Percentiles rank a stretch among this genome's conserved stretches.
Conservation (phyloP, 2,888 invertebrate species). For the Harpagoxenus sublaevis region DNA sequence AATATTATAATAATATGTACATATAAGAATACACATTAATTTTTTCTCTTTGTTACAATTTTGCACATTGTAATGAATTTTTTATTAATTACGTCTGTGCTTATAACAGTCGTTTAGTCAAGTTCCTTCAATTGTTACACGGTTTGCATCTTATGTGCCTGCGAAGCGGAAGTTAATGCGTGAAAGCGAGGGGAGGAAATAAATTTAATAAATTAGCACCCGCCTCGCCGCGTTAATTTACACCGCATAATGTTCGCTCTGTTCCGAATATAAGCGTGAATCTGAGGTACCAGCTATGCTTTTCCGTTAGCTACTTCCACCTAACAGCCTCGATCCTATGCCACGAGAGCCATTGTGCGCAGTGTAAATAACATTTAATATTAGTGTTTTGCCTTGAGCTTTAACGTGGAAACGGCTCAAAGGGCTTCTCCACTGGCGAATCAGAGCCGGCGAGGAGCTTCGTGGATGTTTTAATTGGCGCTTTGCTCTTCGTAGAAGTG, state of each 20-base stretch:
- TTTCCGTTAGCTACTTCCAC: slow-evolving; percentile 33
- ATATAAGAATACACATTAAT: neutral
- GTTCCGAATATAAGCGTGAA: slow-evolving; percentile 10
- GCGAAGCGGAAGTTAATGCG: slow-evolving; percentile 25
- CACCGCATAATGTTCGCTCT: slow-evolving; percentile 32
- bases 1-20: neutral
- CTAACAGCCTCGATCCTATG: slow-evolving; percentile 14
- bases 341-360: slow-evolving; percentile 33
- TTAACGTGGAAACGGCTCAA: slow-evolving; percentile 28
- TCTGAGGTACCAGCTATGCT: slow-evolving; percentile 23
- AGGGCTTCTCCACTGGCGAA: slow-evolving; percentile 18
- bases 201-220: slow-evolving; percentile 51
- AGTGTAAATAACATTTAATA: slow-evolving; percentile 56
- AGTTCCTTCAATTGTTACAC: neutral
- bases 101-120: neutral
- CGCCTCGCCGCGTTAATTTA: slow-evolving; percentile 36
- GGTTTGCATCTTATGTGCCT: neutral
- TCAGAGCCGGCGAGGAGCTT: slow-evolving; percentile 18
- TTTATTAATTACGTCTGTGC: neutral
- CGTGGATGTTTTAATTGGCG: slow-evolving; percentile 52
- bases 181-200: slow-evolving; percentile 4
- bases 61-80: neutral
- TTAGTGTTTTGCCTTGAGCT: slow-evolving; percentile 51
- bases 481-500: slow-evolving; percentile 28
- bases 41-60: neutral